phyloP scores from a whole-genome alignment of 2,797 vertebrate species.

The Sphenopsis melanotis region DNA sequence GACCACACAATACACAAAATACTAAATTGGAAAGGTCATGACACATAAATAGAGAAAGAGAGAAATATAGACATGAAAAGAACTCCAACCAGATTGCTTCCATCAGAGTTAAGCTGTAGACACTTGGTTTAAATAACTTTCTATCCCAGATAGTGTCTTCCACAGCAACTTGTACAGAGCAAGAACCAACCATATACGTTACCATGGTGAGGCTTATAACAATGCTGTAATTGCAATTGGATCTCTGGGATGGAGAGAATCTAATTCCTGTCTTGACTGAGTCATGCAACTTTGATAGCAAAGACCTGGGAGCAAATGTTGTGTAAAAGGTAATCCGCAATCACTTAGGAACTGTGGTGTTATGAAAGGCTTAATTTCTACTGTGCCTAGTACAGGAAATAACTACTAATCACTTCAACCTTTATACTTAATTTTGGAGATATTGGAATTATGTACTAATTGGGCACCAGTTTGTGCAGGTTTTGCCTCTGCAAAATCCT shows the following conservation, averaged over 20 bases:
- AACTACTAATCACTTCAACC: slow-evolving; percentile 23
- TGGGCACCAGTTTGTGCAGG: not conserved
- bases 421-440: slow-evolving; percentile 29
- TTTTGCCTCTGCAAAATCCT: not conserved
- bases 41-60: not conserved
- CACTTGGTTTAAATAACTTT: not conserved
- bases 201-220: not conserved
- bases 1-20: not conserved
- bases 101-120: not conserved
- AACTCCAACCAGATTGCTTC: not conserved
- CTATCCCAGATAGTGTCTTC: not conserved
- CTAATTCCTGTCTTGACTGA: not conserved
- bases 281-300: not conserved
- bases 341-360: not conserved
- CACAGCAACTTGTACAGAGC: not conserved
- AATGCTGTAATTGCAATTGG: not conserved
- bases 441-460: not conserved
- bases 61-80: not conserved
- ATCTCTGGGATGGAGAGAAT: not conserved
- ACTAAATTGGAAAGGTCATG: not conserved
- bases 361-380: slow-evolving; percentile 25
- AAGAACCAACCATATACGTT: not conserved
- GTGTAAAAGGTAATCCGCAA: slow-evolving; percentile 18
- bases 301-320: not conserved
- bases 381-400: slow-evolving; percentile 4